These are phyloP conservation scores for Cerastis rubricosa DNA, from an alignment of 2,888 invertebrate genomes.

Conservation along the genomic window DNA sequence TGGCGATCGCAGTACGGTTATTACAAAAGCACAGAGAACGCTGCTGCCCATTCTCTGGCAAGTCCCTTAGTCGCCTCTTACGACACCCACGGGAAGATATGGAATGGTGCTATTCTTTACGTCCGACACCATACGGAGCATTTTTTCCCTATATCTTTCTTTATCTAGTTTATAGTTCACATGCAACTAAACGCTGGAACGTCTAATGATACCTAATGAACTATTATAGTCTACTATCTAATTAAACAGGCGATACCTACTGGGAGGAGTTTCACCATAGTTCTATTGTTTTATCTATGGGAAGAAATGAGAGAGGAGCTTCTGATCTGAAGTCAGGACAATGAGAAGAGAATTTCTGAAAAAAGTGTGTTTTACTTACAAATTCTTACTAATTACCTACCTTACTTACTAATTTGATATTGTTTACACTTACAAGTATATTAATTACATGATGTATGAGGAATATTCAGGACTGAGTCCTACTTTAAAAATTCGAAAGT, in stretches of 20 bases:
- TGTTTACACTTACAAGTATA: neutral
- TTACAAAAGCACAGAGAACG: no score
- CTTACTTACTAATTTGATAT: neutral
- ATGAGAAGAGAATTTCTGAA: slow-evolving; percentile 26
- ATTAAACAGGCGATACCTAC: slow-evolving; percentile 38
- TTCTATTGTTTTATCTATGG: slow-evolving; percentile 48
- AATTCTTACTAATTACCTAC: neutral
- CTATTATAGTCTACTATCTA: slow-evolving; percentile 26
- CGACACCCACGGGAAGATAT: no score
- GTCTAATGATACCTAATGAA: slow-evolving; percentile 48
- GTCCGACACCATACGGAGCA: no score
- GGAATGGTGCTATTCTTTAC: no score
- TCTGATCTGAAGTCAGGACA: slow-evolving; percentile 26
- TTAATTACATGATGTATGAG: neutral
- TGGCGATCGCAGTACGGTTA: no score
- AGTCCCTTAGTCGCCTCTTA: no score
- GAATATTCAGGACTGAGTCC: no score
- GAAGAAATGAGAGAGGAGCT: slow-evolving; percentile 26
- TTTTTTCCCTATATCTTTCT: no score
- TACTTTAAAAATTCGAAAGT: no score
- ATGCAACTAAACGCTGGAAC: slow-evolving; percentile 35
- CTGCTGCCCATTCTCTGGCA: no score
- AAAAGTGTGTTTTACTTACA: slow-evolving; percentile 12
- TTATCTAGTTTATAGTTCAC: slow-evolving; percentile 31
- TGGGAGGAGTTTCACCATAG: slow-evolving; percentile 26